These are phyloP conservation scores for Prionailurus bengalensis DNA, from an alignment of 2,113 vertebrate genomes.

Conservation along the genomic window DNA sequence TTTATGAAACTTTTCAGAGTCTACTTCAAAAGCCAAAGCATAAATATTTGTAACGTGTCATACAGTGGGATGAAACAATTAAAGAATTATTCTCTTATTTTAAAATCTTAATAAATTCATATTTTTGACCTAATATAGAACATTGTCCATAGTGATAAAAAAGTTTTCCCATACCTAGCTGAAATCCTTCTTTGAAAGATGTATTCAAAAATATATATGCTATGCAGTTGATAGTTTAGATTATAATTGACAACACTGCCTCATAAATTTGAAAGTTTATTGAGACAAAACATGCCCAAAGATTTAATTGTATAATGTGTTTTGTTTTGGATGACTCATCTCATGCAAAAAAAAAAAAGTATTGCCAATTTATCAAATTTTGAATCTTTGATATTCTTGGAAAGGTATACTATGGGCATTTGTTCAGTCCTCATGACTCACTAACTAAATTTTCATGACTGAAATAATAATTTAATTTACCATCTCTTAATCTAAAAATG, in stretches of 20 bases:
- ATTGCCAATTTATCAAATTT: not conserved
- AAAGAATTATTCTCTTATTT: not conserved
- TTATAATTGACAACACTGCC: not conserved
- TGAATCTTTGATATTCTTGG: not conserved
- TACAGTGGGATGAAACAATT: not conserved
- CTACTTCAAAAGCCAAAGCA: slow-evolving; percentile 33
- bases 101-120: slow-evolving; percentile 7
- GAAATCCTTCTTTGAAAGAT: slow-evolving; percentile 21
- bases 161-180: not conserved
- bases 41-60: slow-evolving; percentile 11
- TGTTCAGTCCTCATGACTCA: not conserved
- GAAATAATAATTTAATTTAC: not conserved
- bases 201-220: not conserved
- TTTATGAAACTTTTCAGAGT: not conserved
- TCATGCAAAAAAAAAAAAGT: not conserved
- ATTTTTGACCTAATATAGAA: not conserved
- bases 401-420: not conserved
- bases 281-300: slow-evolving; percentile 5
- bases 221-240: not conserved
- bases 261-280: not conserved
- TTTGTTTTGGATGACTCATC: not conserved
- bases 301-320: not conserved
- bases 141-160: not conserved
- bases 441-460: not conserved
- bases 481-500: not conserved